Base-by-base conservation (phyloP, 2,888 invertebrate species). In the Xanthia icteritia region DNA sequence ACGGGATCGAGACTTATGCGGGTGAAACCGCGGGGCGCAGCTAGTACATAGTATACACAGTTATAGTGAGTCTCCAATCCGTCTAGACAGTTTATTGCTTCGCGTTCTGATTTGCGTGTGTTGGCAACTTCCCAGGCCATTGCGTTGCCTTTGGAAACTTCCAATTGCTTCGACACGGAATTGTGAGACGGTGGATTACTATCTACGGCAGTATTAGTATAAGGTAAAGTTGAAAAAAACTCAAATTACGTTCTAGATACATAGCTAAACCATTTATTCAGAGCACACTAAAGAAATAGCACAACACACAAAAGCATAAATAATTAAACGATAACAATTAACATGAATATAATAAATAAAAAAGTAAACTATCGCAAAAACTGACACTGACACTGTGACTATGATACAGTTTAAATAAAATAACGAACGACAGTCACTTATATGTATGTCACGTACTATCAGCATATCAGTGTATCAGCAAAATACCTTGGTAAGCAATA, bases 11-110 rank as follows among this genome's bases (percentile, higher is more conserved):
- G 31, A 31, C 2, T 31, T 31, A 31, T 31, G 31, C 31, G 31
- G 31, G 31, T 31, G 31, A 31, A 31, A 31, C 31, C 31, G 31
- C 31, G 31, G 31, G 31, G 2, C 31, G 31, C 31, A 31, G 31
- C 2, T 31, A 31, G 31, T 31, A 31, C 31, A 31, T 31, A 31
- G 5, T 17, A 42, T 11, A 27, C 36, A 23, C 23, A 60, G 69
- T 48, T 11, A 5, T 39, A 64, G 61, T 5, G n/a, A 77, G 87
- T 78, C 87, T 86, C 80, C 82, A 61, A 79, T 80, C 67, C 73
- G 88, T 88, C 87, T 88, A 88, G 87, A 88, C 87, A 48, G 74
- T 88, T 88, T 88, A 88, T 85, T 77, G 79, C 86, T 36, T 64
- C 70, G 56, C 70, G 65, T 27, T 39, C 69, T 73, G 77, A 73